Percentiles rank a stretch among this genome's conserved stretches.
Evolutionary conservation across 2,888 invertebrate genomes (phyloP).

Genomic region (Lucinisca nassula): DNA sequence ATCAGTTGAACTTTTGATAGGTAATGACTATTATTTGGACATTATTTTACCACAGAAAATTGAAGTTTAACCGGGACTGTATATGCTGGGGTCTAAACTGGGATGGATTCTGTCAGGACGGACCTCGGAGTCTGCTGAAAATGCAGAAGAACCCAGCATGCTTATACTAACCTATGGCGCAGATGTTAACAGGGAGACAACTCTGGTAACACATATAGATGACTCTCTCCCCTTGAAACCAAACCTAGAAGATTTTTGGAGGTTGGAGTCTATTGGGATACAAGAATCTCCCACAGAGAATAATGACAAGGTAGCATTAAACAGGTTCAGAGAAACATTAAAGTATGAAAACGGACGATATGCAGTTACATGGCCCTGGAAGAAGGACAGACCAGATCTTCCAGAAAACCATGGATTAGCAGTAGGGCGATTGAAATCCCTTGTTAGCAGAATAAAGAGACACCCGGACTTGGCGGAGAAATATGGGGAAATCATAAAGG

Average conservation of each 20-base stretch:
- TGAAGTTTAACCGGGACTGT: too few relatives aligned
- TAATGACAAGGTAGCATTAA: not conserved
- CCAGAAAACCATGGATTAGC: constrained; percentile 31
- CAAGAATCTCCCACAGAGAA: not conserved
- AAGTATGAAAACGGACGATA: constrained; percentile 24
- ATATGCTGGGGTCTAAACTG: constrained; percentile 29
- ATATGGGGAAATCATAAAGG: constrained; percentile 25
- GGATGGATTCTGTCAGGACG: constrained; percentile 43
- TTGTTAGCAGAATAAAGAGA: not conserved
- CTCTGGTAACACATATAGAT: constrained; percentile 7
- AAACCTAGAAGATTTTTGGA: constrained; percentile 26
- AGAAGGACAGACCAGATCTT: constrained; percentile 27
- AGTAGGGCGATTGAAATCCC: constrained; percentile 14
- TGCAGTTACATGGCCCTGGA: constrained; percentile 46
- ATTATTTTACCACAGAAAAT: constrained; percentile 32
- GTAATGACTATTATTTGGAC: constrained; percentile 47
- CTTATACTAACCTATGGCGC: constrained; percentile 15
- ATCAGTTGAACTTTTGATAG: too few relatives aligned
- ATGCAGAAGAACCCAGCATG: constrained; percentile 15
- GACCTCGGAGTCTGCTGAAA: not conserved
- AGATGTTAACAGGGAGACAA: not conserved
- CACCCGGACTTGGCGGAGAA: constrained; percentile 24
- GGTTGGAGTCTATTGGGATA: constrained; percentile 13
- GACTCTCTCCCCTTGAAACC: constrained; percentile 6
- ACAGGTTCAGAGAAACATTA: constrained; percentile 5